phyloP scores from a whole-genome alignment of 1,140 invertebrate genomes.

The Ceratoteleas bidentatus region DNA sequence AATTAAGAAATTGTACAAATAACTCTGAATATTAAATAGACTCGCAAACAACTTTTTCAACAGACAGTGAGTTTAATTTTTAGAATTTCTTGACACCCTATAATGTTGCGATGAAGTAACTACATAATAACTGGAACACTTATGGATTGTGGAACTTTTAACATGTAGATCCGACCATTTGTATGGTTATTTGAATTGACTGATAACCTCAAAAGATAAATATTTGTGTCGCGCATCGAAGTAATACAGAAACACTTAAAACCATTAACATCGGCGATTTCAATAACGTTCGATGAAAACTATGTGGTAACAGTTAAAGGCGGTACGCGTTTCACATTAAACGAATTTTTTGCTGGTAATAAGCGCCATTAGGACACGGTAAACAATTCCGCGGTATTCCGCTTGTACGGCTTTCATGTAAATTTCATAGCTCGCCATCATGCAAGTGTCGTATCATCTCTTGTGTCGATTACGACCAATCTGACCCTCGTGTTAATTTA shows the following conservation, averaged over 20 bases:
- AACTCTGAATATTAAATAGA: no score
- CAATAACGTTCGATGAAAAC: conserved; percentile 42
- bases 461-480: conserved; percentile 45
- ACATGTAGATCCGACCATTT: neutral
- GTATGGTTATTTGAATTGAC: conserved; percentile 3
- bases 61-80: no score
- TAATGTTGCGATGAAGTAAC: no score
- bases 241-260: conserved; percentile 18
- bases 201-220: conserved; percentile 34
- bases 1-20: no score
- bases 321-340: conserved; percentile 39
- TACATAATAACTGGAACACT: no score
- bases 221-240: conserved; percentile 40
- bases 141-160: neutral
- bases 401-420: conserved; percentile 38
- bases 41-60: no score
- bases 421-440: conserved; percentile 46
- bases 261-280: conserved; percentile 28
- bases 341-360: conserved; percentile 46
- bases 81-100: no score
- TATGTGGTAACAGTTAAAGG: conserved; percentile 29
- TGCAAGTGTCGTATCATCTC: conserved; percentile 40
- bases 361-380: conserved; percentile 40
- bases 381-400: conserved; percentile 41
- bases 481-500: conserved; percentile 59